These are phyloP conservation scores for Argya squamiceps DNA, from an alignment of 2,797 vertebrate genomes.

Conservation along the genomic window DNA sequence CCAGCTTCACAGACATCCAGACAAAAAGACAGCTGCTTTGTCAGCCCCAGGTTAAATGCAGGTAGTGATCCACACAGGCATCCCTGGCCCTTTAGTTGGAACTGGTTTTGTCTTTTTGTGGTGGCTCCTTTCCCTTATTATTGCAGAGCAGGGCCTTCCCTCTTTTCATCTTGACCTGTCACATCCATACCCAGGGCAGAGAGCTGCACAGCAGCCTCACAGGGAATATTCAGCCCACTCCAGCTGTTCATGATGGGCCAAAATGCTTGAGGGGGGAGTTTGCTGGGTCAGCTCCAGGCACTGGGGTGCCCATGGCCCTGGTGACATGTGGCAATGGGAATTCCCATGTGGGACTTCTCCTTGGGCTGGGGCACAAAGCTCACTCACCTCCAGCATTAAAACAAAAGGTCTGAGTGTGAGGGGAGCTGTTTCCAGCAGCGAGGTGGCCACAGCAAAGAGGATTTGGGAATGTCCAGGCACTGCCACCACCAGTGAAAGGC, in stretches of 20 bases:
- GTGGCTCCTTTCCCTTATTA: neutral
- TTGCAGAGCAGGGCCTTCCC: neutral
- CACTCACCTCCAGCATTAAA: neutral
- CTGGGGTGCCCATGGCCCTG: neutral
- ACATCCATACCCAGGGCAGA: neutral
- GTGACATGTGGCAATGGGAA: accelerated
- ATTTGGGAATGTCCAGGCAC: neutral
- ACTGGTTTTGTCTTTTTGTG: neutral
- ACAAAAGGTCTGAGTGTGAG: neutral
- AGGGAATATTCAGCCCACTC: neutral
- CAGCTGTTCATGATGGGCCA: neutral
- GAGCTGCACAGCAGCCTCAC: neutral
- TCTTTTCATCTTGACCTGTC: neutral
- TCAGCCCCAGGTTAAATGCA: neutral
- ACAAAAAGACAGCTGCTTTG: neutral
- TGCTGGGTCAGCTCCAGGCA: neutral
- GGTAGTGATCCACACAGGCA: neutral
- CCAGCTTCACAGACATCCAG: neutral
- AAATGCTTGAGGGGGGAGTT: neutral
- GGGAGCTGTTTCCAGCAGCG: neutral
- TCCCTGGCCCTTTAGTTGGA: neutral
- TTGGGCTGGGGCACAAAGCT: neutral
- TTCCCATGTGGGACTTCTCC: neutral
- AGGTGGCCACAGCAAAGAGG: neutral
- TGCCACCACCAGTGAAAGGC: neutral